phyloP scores from a whole-genome alignment of 2,888 invertebrate genomes.

The Cryptocheilus praepositus region DNA sequence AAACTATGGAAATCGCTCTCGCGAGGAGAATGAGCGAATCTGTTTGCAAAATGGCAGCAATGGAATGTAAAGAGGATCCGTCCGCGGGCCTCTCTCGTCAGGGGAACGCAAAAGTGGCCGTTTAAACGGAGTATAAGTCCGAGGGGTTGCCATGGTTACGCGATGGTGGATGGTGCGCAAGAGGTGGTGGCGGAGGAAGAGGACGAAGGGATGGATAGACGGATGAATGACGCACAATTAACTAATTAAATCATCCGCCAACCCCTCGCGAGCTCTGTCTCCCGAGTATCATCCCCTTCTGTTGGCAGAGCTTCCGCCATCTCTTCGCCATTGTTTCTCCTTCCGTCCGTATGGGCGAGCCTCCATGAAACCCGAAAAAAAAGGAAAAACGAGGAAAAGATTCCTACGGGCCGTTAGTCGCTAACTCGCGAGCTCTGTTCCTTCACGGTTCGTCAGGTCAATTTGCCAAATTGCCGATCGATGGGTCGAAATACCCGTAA shows the following conservation, averaged over 20 bases:
- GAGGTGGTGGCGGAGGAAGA: slow-evolving; percentile 34
- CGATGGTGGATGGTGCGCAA: slow-evolving; percentile 43
- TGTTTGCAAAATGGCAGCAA: slow-evolving; percentile 5
- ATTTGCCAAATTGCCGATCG: slow-evolving; percentile 39
- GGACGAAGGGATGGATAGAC: slow-evolving; percentile 71
- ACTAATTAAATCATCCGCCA: slow-evolving; percentile 74
- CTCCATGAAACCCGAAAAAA: slow-evolving; percentile 19
- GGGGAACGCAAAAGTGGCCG: slow-evolving; percentile 40
- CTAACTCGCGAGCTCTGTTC: slow-evolving; percentile 24
- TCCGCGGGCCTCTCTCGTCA: slow-evolving; percentile 26
- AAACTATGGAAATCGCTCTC: slow-evolving; percentile 4
- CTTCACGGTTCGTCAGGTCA: slow-evolving; percentile 41
- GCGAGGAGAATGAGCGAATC: not conserved
- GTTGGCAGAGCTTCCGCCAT: slow-evolving; percentile 60
- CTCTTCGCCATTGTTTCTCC: slow-evolving; percentile 60
- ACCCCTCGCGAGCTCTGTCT: slow-evolving; percentile 67
- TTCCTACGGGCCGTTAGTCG: slow-evolving; percentile 3
- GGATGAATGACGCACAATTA: slow-evolving; percentile 75
- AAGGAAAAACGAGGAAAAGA: not conserved
- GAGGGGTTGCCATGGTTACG: slow-evolving; percentile 66
- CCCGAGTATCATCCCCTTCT: slow-evolving; percentile 67
- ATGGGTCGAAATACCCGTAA: slow-evolving; percentile 23
- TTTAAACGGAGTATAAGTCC: slow-evolving; percentile 52
- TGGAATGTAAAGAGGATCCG: slow-evolving; percentile 3
- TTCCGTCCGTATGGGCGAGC: slow-evolving; percentile 27